Base-by-base conservation (phyloP, 2,113 vertebrate species). In the Pelobates fuscus region DNA sequence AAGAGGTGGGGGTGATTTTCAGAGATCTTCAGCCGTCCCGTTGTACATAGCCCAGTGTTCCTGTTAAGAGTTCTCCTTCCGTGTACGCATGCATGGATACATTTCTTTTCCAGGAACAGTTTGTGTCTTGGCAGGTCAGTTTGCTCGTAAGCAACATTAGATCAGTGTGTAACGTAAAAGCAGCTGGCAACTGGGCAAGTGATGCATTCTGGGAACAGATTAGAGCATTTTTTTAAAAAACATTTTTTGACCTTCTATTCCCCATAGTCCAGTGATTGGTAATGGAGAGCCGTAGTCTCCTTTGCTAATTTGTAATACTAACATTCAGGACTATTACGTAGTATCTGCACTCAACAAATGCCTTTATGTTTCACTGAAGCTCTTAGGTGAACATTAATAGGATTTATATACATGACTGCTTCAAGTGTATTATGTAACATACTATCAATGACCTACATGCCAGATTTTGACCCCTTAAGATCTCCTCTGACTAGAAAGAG, bases 391-490 rank as follows among this genome's bases (percentile, higher is more conserved):
- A 23, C 63, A 23, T 59, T 23, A 32, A 60, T 65, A 17, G 37
- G 18, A 67, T 75, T 66, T 75, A 59, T 43, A 75, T 67, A 67
- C 52, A 75, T 44, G 29, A 74, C 61, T 65, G 64, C 25, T 49
- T 25, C 14, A 44, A 58, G 37, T 30, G 14, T 49, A 58, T 75
- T 75, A 67, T 67, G 4, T 49, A 67, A 55, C 10, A 52, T 23
- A 30, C 25, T 8, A 30, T 54, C 21, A 43, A 2, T 73, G 46
- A 65, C 61, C 71, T 21, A 65, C 29, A 49, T 65, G 11, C 60
- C 46, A 41, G 52, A 63, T 65, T 55, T 55, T 73, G 44, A 55
- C 46, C 61, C 37, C 27, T 32, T 14, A 55, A 64, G 41, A 21
- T 5, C 59, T 63, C 25, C 12, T 41, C 21, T 37, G 30, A 12